Conservation (phyloP, 2,797 vertebrate genomes). For the Neosalanx taihuensis region DNA sequence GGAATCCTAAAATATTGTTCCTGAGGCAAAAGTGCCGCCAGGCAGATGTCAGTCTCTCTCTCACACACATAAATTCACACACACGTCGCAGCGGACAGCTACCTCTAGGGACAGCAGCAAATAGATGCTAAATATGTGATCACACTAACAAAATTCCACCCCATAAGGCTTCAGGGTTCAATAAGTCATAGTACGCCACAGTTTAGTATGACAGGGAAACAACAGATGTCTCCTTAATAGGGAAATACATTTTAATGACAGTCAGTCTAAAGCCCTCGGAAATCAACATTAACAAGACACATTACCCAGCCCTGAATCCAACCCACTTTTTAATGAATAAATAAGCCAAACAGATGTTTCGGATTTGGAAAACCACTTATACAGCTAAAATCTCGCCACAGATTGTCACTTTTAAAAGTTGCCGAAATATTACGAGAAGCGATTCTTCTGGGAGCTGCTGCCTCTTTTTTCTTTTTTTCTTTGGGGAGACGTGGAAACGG, state of each 20-base stretch:
- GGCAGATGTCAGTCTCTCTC: background rate
- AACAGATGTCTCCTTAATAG: slow-evolving; percentile 17
- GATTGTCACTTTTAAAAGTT: slow-evolving; percentile 40
- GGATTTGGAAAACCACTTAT: slow-evolving; percentile 46
- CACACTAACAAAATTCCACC: background rate
- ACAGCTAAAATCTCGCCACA: slow-evolving; percentile 43
- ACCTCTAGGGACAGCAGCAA: too few relatives aligned
- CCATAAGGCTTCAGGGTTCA: background rate
- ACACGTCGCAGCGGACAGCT: background rate
- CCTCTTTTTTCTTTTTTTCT: slow-evolving; percentile 8
- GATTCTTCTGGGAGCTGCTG: slow-evolving; percentile 45
- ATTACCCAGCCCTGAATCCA: slow-evolving; percentile 48
- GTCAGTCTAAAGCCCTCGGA: slow-evolving; percentile 44
- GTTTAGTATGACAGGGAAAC: background rate
- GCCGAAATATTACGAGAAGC: slow-evolving; percentile 11
- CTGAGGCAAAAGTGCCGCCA: background rate
- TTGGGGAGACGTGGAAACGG: too few relatives aligned
- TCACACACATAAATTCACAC: background rate
- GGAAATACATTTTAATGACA: slow-evolving; percentile 65
- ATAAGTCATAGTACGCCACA: background rate
- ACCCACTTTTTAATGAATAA: slow-evolving; percentile 47
- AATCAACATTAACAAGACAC: slow-evolving; percentile 52
- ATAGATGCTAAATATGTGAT: background rate
- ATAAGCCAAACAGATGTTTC: slow-evolving; percentile 56
- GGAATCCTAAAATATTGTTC: background rate